Percentiles rank a stretch among this genome's conserved stretches.
phyloP scores from a whole-genome alignment of 1,140 invertebrate genomes.

The Drosophila bifasciata region DNA sequence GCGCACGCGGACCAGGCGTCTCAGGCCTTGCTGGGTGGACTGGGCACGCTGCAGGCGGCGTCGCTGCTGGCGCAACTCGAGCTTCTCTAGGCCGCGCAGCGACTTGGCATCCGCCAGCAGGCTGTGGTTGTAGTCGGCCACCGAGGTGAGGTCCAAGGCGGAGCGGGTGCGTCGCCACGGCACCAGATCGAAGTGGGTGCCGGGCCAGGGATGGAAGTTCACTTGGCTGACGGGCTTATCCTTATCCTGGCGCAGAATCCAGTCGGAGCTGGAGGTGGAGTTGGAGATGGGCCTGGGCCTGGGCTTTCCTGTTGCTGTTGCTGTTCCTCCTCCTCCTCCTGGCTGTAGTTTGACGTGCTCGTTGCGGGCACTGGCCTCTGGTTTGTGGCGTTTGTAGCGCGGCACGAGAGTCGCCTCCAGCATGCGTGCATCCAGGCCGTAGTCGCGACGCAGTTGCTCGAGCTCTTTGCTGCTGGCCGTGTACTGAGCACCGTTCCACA shows the following conservation, averaged over 20 bases:
- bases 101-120: conserved; percentile 47
- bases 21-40: conserved; percentile 49
- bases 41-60: conserved; percentile 57
- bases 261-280: conserved; percentile 44
- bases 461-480: conserved; percentile 72
- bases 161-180: conserved; percentile 78
- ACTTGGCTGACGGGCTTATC: conserved; percentile 57
- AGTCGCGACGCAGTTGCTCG: conserved; percentile 70
- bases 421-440: conserved; percentile 76
- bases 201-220: conserved; percentile 76
- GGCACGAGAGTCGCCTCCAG: conserved; percentile 70
- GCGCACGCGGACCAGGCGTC: conserved; percentile 71
- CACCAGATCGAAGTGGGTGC: conserved; percentile 76
- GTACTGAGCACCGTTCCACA: conserved; percentile 78
- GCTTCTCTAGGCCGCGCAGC: conserved; percentile 61
- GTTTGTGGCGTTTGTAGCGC: conserved; percentile 72
- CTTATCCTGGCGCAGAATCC: conserved; percentile 70
- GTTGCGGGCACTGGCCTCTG: conserved; percentile 68
- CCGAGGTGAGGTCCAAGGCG: conserved; percentile 56
- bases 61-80: conserved; percentile 73
- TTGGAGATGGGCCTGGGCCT: too few relatives aligned
- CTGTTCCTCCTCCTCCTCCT: conserved; percentile 6
- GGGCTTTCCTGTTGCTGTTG: background rate
- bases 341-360: conserved; percentile 31
- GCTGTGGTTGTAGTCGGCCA: conserved; percentile 55